Base-by-base conservation (phyloP, 2,113 vertebrate genomes). In the Eolophus roseicapilla region DNA sequence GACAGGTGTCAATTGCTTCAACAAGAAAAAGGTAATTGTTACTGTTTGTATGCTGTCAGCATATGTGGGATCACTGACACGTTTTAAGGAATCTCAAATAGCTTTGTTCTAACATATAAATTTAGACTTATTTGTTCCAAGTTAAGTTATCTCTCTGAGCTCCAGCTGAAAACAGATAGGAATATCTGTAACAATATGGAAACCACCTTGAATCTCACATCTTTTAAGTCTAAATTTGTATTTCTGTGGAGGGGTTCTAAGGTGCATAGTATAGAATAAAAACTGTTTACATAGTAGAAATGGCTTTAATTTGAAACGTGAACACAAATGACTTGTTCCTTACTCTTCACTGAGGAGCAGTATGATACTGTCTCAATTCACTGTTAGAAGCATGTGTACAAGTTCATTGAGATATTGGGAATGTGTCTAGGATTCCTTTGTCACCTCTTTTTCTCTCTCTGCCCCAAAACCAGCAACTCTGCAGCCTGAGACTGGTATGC, bases 1-100 rank as follows among this genome's bases (percentile, higher is more conserved):
- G 98, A 98, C 64, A 98, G 95, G 37, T 99, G 97, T 97, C 96
- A 98, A 24, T 73, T 96, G 46, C 98, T 98, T 59, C 98, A 99
- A 89, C 96, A 98, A 50, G 98, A 99, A 89, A 98, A 98, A 98
- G 98, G 99, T 99, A 97, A 77, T 14, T 41, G 3, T n/a, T 74
- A 75, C 46, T 60, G n/a, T 13, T 52, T 78, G 15, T 23, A 13
- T 29, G 16, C 27, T 83, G 13, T 39, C 50, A 6, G 17, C 3
- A 0, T 35, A 3, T 17, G 4, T 82, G 37, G 31, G 7, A 52
- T 75, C 13, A 17, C 11, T 67, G 17, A 6, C 0, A 1, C 43
- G 9, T 55, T 33, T 82, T 62, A 50, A 49, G 73, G 8, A 4
- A 25, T 52, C 16, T 83, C 55, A 44, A 18, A 33, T 20, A 27